Conservation (phyloP, 2,797 vertebrate species). For the Oreochromis grahami region DNA sequence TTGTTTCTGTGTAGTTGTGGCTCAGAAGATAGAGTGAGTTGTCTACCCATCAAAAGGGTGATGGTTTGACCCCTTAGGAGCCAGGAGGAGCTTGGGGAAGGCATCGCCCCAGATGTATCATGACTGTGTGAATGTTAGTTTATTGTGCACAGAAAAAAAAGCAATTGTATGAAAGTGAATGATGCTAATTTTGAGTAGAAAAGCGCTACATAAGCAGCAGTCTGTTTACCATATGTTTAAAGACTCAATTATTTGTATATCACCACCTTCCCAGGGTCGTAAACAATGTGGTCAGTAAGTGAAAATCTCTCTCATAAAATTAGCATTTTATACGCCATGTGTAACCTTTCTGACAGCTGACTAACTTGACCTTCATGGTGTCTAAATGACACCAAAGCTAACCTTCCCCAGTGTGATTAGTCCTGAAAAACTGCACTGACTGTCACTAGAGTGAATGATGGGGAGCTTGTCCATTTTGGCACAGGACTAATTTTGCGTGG, state of each 20-base stretch:
- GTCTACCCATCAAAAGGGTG: background rate
- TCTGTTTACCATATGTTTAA: background rate
- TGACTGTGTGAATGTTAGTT: background rate
- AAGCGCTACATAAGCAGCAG: background rate
- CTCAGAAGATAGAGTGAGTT: background rate
- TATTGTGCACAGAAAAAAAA: background rate
- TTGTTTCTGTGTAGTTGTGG: background rate
- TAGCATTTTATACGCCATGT: background rate
- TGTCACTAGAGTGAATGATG: constrained; percentile 26
- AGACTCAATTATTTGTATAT: background rate
- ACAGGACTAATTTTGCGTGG: constrained; percentile 8
- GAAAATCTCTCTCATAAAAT: background rate
- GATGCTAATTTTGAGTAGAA: background rate
- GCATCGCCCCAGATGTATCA: background rate
- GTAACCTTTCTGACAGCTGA: background rate
- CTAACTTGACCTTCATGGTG: background rate
- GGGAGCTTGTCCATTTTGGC: constrained; percentile 33
- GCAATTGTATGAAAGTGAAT: background rate
- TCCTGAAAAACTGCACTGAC: background rate
- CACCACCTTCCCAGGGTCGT: background rate
- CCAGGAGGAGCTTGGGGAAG: background rate
- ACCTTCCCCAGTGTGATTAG: background rate
- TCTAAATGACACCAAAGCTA: background rate
- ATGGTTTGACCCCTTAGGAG: background rate
- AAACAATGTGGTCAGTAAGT: background rate